Evolutionary conservation across 2,888 invertebrate species (phyloP).

Genomic region (Dorcus parallelipipedus): DNA sequence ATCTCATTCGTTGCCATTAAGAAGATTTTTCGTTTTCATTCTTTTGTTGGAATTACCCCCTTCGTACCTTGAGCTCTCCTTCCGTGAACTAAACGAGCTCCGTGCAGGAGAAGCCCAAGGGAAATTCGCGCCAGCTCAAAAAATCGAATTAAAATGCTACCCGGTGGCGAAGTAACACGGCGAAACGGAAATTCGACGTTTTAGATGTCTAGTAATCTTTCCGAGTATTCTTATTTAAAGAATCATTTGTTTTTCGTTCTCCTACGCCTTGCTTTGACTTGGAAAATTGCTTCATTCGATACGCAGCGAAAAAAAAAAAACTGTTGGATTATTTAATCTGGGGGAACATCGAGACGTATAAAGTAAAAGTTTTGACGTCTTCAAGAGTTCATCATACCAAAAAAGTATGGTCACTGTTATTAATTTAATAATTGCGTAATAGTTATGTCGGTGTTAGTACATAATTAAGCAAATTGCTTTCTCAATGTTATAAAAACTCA

Average conservation of each 20-base stretch:
- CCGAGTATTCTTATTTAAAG: not conserved
- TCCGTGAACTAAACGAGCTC: slow-evolving; percentile 14
- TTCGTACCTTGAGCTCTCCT: slow-evolving; percentile 15
- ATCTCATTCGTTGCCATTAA: slow-evolving; percentile 26
- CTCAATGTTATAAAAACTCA: too few species aligned
- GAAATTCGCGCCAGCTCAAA: slow-evolving; percentile 29
- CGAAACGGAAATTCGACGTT: not conserved
- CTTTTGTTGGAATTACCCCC: slow-evolving; percentile 19
- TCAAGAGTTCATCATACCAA: too few species aligned
- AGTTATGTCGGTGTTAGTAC: too few species aligned
- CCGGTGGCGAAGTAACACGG: slow-evolving; percentile 4
- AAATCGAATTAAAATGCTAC: slow-evolving; percentile 32
- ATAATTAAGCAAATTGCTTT: too few species aligned
- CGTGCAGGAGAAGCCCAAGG: slow-evolving; percentile 25
- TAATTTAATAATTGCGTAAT: too few species aligned
- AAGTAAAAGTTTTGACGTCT: too few species aligned
- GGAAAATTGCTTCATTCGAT: too few species aligned
- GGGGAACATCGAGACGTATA: too few species aligned
- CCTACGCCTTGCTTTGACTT: too few species aligned
- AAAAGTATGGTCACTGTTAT: too few species aligned
- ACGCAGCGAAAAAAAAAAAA: too few species aligned
- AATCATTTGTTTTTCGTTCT: not conserved
- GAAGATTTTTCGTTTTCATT: slow-evolving; percentile 22
- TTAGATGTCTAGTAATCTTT: not conserved
- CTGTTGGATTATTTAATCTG: too few species aligned